These are phyloP conservation scores for Dipodomys merriami DNA, from an alignment of 2,113 vertebrate genomes.

Conservation along the genomic window DNA sequence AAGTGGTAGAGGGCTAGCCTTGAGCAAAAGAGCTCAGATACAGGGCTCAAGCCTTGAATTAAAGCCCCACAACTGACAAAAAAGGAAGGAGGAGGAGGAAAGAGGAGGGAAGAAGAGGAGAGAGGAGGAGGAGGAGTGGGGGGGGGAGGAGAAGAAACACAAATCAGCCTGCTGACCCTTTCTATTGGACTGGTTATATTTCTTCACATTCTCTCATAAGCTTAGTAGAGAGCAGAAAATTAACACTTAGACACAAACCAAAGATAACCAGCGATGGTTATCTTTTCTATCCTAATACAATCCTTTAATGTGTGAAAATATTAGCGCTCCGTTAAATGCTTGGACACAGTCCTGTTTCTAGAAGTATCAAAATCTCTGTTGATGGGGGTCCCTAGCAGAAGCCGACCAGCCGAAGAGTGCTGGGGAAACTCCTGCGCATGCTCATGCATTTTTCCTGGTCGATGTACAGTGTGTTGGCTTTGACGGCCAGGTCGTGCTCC, in stretches of 20 bases:
- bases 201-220: neutral
- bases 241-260: neutral
- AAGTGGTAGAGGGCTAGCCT: no score
- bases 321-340: neutral
- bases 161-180: neutral
- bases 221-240: neutral
- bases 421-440: constrained; percentile 94
- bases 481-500: constrained; percentile 94
- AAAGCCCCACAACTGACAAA: neutral
- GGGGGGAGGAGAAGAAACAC: no score
- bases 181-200: neutral
- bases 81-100: no score
- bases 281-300: neutral
- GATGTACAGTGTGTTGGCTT: constrained; percentile 94
- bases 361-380: neutral
- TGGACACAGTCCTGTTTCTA: accelerated
- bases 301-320: constrained; percentile 60
- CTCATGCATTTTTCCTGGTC: constrained; percentile 98
- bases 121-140: no score
- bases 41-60: no score
- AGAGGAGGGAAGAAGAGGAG: no score
- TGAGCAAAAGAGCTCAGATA: no score
- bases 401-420: constrained; percentile 90
- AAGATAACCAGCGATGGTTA: neutral
- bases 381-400: constrained; percentile 82